These are phyloP conservation scores for Scrobipalpa atriplicella DNA, from an alignment of 2,888 invertebrate genomes.

Conservation along the genomic window DNA sequence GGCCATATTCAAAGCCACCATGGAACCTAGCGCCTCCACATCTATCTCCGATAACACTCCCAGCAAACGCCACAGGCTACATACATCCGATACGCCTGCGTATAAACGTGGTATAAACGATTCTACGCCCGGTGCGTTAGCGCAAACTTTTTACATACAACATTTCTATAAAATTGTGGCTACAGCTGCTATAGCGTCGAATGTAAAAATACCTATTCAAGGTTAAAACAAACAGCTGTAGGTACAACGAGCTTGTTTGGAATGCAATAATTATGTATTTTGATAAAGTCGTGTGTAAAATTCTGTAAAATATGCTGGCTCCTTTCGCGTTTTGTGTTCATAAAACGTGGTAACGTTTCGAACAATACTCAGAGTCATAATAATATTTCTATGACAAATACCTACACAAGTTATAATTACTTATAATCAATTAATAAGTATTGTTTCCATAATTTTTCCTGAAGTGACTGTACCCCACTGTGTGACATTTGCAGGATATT, in stretches of 20 bases:
- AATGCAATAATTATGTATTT: constrained; percentile 14
- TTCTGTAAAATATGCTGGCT: background rate
- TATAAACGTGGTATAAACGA: background rate
- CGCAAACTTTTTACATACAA: constrained; percentile 19
- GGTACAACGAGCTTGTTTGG: constrained; percentile 1
- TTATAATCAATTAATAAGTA: background rate
- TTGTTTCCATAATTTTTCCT: constrained; percentile 16
- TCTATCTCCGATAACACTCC: constrained; percentile 27
- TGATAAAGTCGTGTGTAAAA: constrained; percentile 1
- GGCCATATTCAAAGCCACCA: constrained; percentile 58
- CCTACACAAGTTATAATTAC: no score
- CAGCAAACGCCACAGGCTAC: constrained; percentile 28
- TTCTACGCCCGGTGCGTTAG: constrained; percentile 2
- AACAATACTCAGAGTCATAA: background rate
- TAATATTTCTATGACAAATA: background rate
- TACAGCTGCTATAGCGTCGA: constrained; percentile 25
- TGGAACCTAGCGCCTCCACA: constrained; percentile 36
- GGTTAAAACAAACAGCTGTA: constrained; percentile 31
- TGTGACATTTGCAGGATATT: background rate
- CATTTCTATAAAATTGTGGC: constrained; percentile 19
- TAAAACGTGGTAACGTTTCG: background rate
- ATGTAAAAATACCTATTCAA: constrained; percentile 31
- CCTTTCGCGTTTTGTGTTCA: background rate
- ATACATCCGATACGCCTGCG: constrained; percentile 6
- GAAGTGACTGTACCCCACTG: constrained; percentile 9